Conservation (phyloP, 2,888 invertebrate species). For the Stegana nigrithorax region DNA sequence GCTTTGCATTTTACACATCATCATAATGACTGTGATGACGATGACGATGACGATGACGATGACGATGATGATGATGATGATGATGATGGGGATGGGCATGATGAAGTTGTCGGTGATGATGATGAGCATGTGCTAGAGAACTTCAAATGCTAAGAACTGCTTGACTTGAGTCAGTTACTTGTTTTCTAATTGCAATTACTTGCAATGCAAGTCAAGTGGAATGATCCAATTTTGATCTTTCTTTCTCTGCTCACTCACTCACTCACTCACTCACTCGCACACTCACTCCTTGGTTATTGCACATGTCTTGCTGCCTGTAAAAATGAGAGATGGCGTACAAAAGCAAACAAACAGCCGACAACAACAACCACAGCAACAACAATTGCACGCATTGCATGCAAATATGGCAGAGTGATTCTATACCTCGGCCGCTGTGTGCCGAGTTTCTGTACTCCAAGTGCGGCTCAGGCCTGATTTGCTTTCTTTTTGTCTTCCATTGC, state of each 20-base stretch:
- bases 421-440: neutral
- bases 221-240: conserved; percentile 50
- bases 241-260: too few relatives aligned
- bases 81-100: too few relatives aligned
- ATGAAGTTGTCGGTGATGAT: too few relatives aligned
- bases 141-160: neutral
- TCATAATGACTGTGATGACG: neutral
- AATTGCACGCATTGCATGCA: conserved; percentile 40
- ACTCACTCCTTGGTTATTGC: too few relatives aligned
- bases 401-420: conserved; percentile 32
- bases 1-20: conserved; percentile 1
- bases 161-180: too few relatives aligned
- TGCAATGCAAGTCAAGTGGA: conserved; percentile 32
- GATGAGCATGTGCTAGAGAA: too few relatives aligned
- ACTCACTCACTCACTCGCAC: too few relatives aligned
- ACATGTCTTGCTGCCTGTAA: too few relatives aligned
- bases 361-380: conserved; percentile 17
- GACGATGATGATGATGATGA: neutral
- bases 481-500: neutral
- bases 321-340: neutral
- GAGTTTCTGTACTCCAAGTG: neutral
- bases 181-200: conserved; percentile 30
- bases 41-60: neutral
- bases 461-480: neutral
- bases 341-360: too few relatives aligned